Conservation (phyloP, 2,113 vertebrate species). For the Galemys pyrenaicus region DNA sequence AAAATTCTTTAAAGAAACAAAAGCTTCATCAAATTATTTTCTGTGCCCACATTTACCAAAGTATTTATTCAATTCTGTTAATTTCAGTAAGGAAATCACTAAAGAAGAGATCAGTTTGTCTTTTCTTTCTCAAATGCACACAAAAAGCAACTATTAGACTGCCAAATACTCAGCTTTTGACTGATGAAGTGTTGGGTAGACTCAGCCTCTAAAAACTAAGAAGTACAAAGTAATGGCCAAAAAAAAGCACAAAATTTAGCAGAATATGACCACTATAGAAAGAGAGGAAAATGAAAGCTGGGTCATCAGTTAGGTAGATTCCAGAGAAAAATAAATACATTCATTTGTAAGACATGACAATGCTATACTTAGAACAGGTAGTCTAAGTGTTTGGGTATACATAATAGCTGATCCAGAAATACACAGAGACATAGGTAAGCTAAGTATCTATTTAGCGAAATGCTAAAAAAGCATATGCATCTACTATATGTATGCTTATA, state of each 20-base stretch:
- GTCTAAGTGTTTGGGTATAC: constrained; percentile 35
- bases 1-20: constrained; percentile 5
- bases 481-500: constrained; percentile 28
- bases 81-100: constrained; percentile 16
- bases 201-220: constrained; percentile 1
- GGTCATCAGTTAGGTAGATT: not conserved
- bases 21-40: constrained; percentile 5
- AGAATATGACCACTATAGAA: not conserved
- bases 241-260: constrained; percentile 42
- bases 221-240: not conserved
- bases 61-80: not conserved
- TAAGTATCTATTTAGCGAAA: constrained; percentile 21
- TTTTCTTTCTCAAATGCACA: not conserved
- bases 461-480: not conserved
- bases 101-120: not conserved
- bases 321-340: not conserved
- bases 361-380: not conserved
- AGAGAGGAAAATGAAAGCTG: constrained; percentile 10
- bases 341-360: not conserved
- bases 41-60: not conserved
- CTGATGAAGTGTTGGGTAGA: not conserved
- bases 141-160: not conserved
- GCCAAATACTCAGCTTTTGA: not conserved
- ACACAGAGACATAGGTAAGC: not conserved
- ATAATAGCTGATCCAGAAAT: constrained; percentile 38